phyloP scores from a whole-genome alignment of 2,113 vertebrate genomes.

The Esox niger region DNA sequence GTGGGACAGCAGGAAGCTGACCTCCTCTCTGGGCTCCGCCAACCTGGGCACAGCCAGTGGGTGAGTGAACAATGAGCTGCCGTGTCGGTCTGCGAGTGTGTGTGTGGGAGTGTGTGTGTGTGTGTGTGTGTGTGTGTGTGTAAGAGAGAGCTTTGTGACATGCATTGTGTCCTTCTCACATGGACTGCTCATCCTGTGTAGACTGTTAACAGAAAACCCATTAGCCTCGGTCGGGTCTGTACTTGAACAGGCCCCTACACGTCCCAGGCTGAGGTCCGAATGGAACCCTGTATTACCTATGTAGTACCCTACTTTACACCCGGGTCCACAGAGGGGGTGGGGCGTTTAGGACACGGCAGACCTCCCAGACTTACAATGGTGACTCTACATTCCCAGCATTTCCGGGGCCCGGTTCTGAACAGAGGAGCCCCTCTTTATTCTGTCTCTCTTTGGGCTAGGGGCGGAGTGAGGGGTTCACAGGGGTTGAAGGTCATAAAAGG shows the following conservation, averaged over 20 bases:
- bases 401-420: conserved; percentile 36
- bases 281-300: too few relatives aligned
- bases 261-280: too few relatives aligned
- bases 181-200: neutral
- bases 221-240: neutral
- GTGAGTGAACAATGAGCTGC: conserved; percentile 71
- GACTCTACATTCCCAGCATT: conserved; percentile 48
- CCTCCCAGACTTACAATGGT: conserved; percentile 44
- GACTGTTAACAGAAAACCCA: neutral
- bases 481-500: neutral
- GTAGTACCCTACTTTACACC: too few relatives aligned
- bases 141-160: neutral
- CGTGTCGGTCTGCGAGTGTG: conserved; percentile 14
- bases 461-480: conserved; percentile 22
- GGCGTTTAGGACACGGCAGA: conserved; percentile 11
- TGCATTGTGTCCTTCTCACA: neutral
- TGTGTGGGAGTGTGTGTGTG: conserved; percentile 17
- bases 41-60: conserved; percentile 80
- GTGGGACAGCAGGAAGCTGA: conserved; percentile 84
- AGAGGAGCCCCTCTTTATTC: conserved; percentile 2
- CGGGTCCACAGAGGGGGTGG: too few relatives aligned
- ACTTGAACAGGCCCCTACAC: neutral
- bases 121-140: conserved; percentile 15
- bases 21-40: conserved; percentile 67
- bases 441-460: neutral